Conservation (phyloP, 30 jellyfish, hydroid and myxozoan genomes). For the Aurelia sp. region DNA sequence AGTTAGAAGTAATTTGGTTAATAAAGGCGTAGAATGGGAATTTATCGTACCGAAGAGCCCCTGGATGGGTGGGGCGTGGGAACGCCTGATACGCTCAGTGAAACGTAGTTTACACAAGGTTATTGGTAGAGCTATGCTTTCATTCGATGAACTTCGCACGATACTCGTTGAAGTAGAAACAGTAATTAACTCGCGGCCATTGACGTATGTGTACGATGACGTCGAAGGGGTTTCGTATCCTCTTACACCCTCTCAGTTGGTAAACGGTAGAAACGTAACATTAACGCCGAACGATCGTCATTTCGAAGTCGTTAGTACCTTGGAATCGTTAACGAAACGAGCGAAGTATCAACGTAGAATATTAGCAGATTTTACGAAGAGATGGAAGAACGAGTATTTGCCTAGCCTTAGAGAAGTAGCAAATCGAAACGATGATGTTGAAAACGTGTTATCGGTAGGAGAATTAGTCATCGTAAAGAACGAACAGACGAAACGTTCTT, state of each 20-base stretch:
- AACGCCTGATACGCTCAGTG: neutral
- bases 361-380: neutral
- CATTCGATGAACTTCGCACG: conserved; percentile 5
- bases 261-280: conserved; percentile 37
- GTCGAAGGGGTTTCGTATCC: conserved; percentile 51
- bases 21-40: conserved; percentile 9
- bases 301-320: conserved; percentile 31
- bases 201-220: conserved; percentile 44
- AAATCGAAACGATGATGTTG: neutral
- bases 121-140: conserved; percentile 12
- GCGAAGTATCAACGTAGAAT: conserved; percentile 31
- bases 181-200: conserved; percentile 35
- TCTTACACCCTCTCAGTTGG: conserved; percentile 61
- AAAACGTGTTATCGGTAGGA: neutral
- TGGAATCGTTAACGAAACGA: conserved; percentile 42
- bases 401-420: conserved; percentile 43
- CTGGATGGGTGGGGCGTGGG: neutral
- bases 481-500: neutral
- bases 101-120: neutral
- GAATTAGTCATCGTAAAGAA: neutral
- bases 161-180: conserved; percentile 29
- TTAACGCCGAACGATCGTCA: conserved; percentile 32
- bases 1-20: neutral
- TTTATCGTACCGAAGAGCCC: neutral
- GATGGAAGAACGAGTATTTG: conserved; percentile 53